Base-by-base conservation (phyloP, 2,113 vertebrate species). In the Acinonyx jubatus region DNA sequence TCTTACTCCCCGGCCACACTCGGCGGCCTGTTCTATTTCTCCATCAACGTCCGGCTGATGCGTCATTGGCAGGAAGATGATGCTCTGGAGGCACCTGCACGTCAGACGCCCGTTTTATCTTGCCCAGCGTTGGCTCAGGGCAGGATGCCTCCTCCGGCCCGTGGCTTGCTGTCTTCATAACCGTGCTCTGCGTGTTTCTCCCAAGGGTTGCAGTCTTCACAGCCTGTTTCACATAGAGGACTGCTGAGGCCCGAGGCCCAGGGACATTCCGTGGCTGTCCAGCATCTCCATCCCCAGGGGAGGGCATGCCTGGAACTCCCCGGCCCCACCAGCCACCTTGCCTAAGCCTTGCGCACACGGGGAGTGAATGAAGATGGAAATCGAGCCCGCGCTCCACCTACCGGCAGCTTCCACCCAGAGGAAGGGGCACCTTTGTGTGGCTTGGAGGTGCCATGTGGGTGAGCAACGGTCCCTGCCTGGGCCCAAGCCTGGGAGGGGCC, bases 11-110 rank as follows among this genome's bases (percentile, higher is more conserved):
- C 63, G 91, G 97, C 97, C 95, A 97, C 36, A 74, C 97, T 97
- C 93, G 19, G 96, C 25, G 93, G 92, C 98, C 98, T 97, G 94
- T 96, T 98, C 98, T 95, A 98, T 97, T 98, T 99, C 97, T 98
- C 96, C 98, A 94, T 98, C 98, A 95, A 97, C 94, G 63, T 91
- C 50, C 15, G 63, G 95, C 87, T 97, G 92, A n/a, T 97, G 92
- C 96, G 98, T 8, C 97, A 96, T 98, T 98, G 97, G 97, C 96
- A 97, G 74, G 48, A 81, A 57, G 78, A 94, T 91, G 8, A 87
- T 65, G 95, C 96, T 96, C 92, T 95, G 78, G 96, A 97, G 95
- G 66, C 68, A 92, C 74, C 96, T 98, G 97, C 66, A 10, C 82
- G 71, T 95, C 97, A 98, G 71, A 98, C 10, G 85, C 55, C 98